phyloP scores from a whole-genome alignment of 2,888 invertebrate species.

The Drosophila conformis region DNA sequence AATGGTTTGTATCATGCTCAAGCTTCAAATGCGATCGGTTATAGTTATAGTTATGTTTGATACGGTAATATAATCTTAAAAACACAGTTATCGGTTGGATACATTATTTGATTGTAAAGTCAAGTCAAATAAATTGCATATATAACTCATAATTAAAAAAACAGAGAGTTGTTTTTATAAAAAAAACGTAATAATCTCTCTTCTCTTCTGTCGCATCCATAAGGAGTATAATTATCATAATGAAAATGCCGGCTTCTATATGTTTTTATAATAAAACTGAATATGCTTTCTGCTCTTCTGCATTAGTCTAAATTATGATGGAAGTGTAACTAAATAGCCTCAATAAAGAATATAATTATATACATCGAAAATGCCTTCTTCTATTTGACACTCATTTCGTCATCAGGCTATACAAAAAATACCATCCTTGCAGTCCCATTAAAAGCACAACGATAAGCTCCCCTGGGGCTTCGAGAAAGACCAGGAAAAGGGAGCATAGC shows the following conservation, averaged over 20 bases:
- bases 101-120: not conserved
- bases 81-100: not conserved
- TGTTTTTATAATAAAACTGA: not conserved
- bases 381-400: slow-evolving; percentile 3
- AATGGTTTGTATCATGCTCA: not conserved
- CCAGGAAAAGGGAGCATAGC: not conserved
- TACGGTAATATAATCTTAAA: not conserved
- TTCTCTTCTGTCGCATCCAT: not conserved
- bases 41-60: too few species aligned
- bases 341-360: not conserved
- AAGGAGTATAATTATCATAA: not conserved
- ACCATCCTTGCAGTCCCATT: not conserved
- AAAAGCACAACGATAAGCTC: slow-evolving; percentile 44
- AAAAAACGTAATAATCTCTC: not conserved
- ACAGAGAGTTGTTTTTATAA: not conserved
- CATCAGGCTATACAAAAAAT: slow-evolving; percentile 7
- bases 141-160: not conserved
- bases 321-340: not conserved
- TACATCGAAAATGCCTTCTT: not conserved
- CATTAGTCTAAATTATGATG: not conserved
- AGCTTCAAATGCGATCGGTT: not conserved
- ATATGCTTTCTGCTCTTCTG: too few species aligned
- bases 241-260: not conserved
- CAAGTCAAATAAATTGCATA: not conserved
- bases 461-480: slow-evolving; percentile 11